These are phyloP conservation scores for Cheilosia vulpina DNA, from an alignment of 2,888 invertebrate species.

Conservation along the genomic window DNA sequence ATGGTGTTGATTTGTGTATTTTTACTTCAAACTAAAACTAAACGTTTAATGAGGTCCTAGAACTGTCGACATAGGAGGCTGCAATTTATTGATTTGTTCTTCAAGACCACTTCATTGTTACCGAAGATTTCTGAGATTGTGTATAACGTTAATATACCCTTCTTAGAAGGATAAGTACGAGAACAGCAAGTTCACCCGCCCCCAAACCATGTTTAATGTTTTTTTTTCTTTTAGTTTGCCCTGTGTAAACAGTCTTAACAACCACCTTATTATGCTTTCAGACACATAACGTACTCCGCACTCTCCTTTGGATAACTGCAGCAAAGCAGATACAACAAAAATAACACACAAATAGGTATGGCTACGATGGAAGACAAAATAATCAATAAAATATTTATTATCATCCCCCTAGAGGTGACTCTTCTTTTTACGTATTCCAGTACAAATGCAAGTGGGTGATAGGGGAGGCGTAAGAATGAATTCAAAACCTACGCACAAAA, in stretches of 20 bases:
- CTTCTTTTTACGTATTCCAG: constrained; percentile 40
- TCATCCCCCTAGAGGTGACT: constrained; percentile 58
- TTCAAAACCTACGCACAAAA: constrained; percentile 69
- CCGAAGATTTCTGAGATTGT: too few relatives aligned
- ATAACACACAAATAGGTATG: constrained; percentile 38
- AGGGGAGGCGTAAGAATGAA: constrained; percentile 25
- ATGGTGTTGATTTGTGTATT: too few relatives aligned
- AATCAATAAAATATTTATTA: constrained; percentile 73
- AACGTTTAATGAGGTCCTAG: neutral
- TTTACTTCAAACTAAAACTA: too few relatives aligned
- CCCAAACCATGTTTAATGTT: too few relatives aligned
- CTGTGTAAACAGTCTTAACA: neutral
- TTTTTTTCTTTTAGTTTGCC: too few relatives aligned
- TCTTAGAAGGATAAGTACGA: too few relatives aligned
- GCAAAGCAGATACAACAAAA: constrained; percentile 8
- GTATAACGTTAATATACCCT: too few relatives aligned
- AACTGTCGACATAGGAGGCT: neutral
- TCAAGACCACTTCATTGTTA: neutral
- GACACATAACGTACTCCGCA: neutral
- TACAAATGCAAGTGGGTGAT: constrained; percentile 15
- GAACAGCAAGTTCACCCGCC: too few relatives aligned
- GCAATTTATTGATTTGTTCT: neutral
- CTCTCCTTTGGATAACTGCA: constrained; percentile 14
- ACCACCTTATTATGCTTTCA: constrained; percentile 25
- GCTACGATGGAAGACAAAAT: constrained; percentile 43